These are phyloP conservation scores for Champsocephalus esox DNA, from an alignment of 2,797 vertebrate species.

Conservation along the genomic window DNA sequence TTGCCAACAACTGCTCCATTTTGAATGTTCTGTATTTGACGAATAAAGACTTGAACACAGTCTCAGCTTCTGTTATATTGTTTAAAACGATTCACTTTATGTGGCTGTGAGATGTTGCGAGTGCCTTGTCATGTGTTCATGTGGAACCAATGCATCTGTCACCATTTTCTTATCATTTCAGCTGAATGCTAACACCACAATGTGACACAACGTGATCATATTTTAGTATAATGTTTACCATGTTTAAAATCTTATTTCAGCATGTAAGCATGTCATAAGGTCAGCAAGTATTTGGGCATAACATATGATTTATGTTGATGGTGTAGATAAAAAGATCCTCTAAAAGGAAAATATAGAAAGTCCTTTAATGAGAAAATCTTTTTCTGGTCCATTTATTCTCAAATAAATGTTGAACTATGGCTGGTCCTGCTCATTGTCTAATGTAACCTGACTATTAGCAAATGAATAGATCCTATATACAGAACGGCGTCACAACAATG, in stretches of 20 bases:
- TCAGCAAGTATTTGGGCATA: neutral
- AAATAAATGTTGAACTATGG: conserved; percentile 7
- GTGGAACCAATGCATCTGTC: neutral
- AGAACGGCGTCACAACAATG: conserved; percentile 31
- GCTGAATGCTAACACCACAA: neutral
- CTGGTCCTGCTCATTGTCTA: conserved; percentile 45
- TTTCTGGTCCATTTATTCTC: conserved; percentile 41
- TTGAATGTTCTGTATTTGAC: neutral
- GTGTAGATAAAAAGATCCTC: neutral
- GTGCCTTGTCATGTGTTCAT: neutral
- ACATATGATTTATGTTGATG: neutral
- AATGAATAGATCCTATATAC: conserved; percentile 72
- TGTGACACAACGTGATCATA: neutral
- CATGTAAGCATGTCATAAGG: neutral
- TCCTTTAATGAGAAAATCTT: conserved; percentile 36
- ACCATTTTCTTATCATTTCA: neutral
- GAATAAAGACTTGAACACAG: neutral
- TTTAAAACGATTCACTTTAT: neutral
- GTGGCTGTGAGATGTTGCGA: neutral
- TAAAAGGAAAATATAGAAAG: conserved; percentile 24
- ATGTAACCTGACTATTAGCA: conserved; percentile 71
- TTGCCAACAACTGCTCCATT: neutral
- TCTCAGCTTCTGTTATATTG: neutral
- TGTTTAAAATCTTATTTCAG: neutral
- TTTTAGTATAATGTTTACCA: neutral